Conservation (phyloP, 2,888 invertebrate genomes). For the Eretmocerus hayati region DNA sequence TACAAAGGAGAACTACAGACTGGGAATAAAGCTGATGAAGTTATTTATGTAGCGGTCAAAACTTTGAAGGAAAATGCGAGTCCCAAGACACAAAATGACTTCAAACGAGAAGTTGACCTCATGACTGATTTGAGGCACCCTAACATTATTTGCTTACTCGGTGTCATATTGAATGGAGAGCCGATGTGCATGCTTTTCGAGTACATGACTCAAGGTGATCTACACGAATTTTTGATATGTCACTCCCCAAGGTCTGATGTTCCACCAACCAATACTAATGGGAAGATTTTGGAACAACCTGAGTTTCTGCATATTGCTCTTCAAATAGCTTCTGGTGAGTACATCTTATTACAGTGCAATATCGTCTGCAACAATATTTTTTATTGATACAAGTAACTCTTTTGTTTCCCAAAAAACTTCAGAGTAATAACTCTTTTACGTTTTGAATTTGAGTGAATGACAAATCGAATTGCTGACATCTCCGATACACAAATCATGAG, state of each 20-base stretch:
- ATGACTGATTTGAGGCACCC: conserved; percentile 92
- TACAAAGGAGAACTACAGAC: conserved; percentile 84
- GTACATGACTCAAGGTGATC: conserved; percentile 93
- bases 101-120: conserved; percentile 86
- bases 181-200: conserved; percentile 96
- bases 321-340: conserved; percentile 70
- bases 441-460: too few species aligned
- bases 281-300: conserved; percentile 68
- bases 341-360: not conserved
- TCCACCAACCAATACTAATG: conserved; percentile 56
- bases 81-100: conserved; percentile 85
- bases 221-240: conserved; percentile 90
- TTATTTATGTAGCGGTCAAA: conserved; percentile 84
- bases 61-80: conserved; percentile 90
- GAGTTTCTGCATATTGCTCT: conserved; percentile 87
- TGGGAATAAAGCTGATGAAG: conserved; percentile 54
- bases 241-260: conserved; percentile 70
- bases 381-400: too few species aligned
- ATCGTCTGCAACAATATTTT: not conserved
- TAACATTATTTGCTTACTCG: conserved; percentile 91
- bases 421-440: too few species aligned
- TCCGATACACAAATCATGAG: too few species aligned
- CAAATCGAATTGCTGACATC: too few species aligned
- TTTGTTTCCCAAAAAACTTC: not conserved
- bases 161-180: conserved; percentile 81